Base-by-base conservation (phyloP, 1,140 invertebrate species). In the Leptinotarsa defecta region DNA sequence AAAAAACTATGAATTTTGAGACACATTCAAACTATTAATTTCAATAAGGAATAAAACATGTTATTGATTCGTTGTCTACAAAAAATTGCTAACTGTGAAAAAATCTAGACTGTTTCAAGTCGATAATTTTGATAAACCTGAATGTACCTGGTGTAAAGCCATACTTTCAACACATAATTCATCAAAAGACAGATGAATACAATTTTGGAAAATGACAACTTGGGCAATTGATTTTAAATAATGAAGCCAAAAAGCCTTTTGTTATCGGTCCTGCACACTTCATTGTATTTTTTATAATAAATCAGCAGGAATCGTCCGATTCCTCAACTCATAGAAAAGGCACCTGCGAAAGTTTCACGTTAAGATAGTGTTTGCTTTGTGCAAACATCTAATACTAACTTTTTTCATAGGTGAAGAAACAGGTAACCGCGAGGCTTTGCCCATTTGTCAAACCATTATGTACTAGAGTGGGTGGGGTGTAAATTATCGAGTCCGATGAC, bases 401-500 rank as follows among this genome's bases (percentile, higher is more conserved):
- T 57, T 57, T 57, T n/a, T 57, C 52, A 57, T 4, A 8, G n/a
- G n/a, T 19, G n/a, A 57, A 11, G 8, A 43, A 43, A 43, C 34
- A 43, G 34, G 34, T 43, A 43, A 34, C 68, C 20, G n/a, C 27
- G 68, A 13, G n/a, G 49, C 69, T 22, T 48, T 57, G 69, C 48
- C 52, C 69, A 71, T 71, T 71, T 71, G 69, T 71, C 69, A 57
- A 48, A 20, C 22, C 13, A 48, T 71, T 22, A 71, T 48, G 52
- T 57, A 71, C 24, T 13, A 48, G 20, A 57, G 69, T 69, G 43
- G 69, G 69, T 71, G 69, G 27, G 69, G 69, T 71, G 69, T 71
- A 71, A 71, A 71, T 71, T 61, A 71, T 71, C 69, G 34, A 43
- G 34, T 57, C 48, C 52, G 69, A 57, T 71, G 69, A 71, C 49